Percentiles rank a stretch among this genome's conserved stretches.
These are phyloP conservation scores for Remorina albescens DNA, from an alignment of 2,797 vertebrate species.

Conservation along the genomic window DNA sequence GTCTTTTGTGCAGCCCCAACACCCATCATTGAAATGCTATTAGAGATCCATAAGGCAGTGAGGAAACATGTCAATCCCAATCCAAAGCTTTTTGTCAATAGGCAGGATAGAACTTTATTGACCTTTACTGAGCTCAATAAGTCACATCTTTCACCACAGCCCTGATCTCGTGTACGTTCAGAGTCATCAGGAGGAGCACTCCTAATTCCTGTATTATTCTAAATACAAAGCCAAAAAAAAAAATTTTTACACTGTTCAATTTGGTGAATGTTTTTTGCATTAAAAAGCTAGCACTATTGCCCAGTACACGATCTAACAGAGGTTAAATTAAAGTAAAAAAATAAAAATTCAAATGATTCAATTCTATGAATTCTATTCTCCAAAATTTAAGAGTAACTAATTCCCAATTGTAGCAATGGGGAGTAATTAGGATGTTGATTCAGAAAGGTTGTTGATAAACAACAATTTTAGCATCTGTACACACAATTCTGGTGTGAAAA, in stretches of 20 bases:
- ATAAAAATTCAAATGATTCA: not conserved
- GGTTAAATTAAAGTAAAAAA: not conserved
- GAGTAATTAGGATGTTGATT: not conserved
- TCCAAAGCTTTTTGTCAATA: slow-evolving; percentile 21
- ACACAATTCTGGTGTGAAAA: too few species aligned
- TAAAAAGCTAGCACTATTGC: not conserved
- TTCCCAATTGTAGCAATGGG: too few species aligned
- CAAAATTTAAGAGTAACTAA: too few species aligned
- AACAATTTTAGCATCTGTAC: too few species aligned
- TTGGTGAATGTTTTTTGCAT: not conserved
- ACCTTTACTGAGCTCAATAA: slow-evolving; percentile 37
- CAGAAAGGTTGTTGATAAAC: too few species aligned
- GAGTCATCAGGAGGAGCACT: not conserved
- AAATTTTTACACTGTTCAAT: too few species aligned
- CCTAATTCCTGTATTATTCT: too few species aligned
- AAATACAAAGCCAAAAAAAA: too few species aligned
- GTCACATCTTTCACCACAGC: slow-evolving; percentile 8
- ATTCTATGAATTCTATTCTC: too few species aligned
- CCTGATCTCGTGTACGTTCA: not conserved
- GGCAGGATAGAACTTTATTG: slow-evolving; percentile 2
- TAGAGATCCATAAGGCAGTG: slow-evolving; percentile 38
- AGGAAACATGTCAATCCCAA: slow-evolving; percentile 37
- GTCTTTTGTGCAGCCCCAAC: not conserved
- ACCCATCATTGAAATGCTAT: slow-evolving; percentile 13
- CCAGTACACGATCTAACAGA: too few species aligned